Conservation (phyloP, 2,797 vertebrate genomes). For the Bradypodion pumilum region DNA sequence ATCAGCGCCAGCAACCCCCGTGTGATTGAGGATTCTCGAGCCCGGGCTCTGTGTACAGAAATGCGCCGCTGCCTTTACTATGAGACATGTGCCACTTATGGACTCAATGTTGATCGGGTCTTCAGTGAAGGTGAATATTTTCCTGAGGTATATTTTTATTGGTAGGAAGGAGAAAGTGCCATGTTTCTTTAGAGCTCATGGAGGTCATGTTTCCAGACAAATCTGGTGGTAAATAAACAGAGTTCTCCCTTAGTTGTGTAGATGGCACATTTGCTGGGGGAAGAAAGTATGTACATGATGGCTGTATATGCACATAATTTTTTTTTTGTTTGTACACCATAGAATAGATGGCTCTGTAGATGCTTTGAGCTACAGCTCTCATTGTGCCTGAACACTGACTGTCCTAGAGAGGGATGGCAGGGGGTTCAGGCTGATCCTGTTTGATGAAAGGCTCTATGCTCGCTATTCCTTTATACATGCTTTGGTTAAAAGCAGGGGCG, state of each 20-base stretch:
- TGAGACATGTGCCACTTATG: constrained; percentile 93
- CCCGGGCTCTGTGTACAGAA: constrained; percentile 77
- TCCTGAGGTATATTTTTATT: no score
- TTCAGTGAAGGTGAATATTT: constrained; percentile 86
- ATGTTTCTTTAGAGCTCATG: not conserved
- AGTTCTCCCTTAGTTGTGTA: not conserved
- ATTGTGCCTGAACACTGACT: not conserved
- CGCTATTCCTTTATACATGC: not conserved
- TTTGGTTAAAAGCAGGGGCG: no score
- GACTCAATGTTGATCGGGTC: constrained; percentile 92
- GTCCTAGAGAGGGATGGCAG: not conserved
- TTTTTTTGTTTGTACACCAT: not conserved
- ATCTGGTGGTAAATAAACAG: not conserved
- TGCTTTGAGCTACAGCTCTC: not conserved
- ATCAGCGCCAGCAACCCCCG: constrained; percentile 90
- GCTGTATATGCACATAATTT: no score
- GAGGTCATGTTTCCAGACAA: not conserved
- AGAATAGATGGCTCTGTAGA: not conserved
- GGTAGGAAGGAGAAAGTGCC: not conserved
- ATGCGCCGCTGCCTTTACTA: constrained; percentile 90
- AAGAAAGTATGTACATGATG: not conserved
- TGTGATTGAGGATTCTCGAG: constrained; percentile 85
- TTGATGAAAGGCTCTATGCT: not conserved
- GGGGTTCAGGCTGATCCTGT: not conserved
- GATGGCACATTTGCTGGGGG: not conserved